phyloP scores from a whole-genome alignment of 2,113 vertebrate species.

The Chionomys nivalis region DNA sequence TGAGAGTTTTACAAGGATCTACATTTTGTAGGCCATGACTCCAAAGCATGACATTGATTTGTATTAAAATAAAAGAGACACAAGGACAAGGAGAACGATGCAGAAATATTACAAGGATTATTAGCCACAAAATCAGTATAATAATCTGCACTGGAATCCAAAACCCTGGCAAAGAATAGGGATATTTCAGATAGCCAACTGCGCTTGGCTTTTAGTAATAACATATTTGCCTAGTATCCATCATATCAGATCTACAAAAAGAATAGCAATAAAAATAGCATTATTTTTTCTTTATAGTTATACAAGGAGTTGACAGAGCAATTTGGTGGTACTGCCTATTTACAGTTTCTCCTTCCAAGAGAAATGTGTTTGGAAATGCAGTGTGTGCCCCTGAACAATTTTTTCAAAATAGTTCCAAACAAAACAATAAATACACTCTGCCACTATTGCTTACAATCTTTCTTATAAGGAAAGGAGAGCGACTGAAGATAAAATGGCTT shows the following conservation, averaged over 20 bases:
- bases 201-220: conserved; percentile 54
- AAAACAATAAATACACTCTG: conserved; percentile 50
- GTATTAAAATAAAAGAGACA: conserved; percentile 72
- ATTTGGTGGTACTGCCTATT: conserved; percentile 64
- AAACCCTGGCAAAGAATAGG: conserved; percentile 36
- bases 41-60: conserved; percentile 61
- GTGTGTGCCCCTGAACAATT: conserved; percentile 42
- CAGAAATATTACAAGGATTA: conserved; percentile 15
- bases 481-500: background rate
- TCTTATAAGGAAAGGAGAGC: background rate
- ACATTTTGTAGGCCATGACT: conserved; percentile 26
- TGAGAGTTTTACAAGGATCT: conserved; percentile 25
- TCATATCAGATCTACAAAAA: conserved; percentile 63
- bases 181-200: conserved; percentile 55
- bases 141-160: conserved; percentile 33
- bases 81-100: background rate
- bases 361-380: conserved; percentile 55
- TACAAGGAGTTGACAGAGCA: conserved; percentile 63
- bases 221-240: conserved; percentile 55
- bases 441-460: conserved; percentile 31
- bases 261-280: conserved; percentile 72
- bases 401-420: conserved; percentile 69
- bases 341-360: conserved; percentile 66
- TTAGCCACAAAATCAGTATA: conserved; percentile 58
- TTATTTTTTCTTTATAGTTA: conserved; percentile 75